Base-by-base conservation (phyloP, 2,888 invertebrate species). In the Cheilosia urbana region DNA sequence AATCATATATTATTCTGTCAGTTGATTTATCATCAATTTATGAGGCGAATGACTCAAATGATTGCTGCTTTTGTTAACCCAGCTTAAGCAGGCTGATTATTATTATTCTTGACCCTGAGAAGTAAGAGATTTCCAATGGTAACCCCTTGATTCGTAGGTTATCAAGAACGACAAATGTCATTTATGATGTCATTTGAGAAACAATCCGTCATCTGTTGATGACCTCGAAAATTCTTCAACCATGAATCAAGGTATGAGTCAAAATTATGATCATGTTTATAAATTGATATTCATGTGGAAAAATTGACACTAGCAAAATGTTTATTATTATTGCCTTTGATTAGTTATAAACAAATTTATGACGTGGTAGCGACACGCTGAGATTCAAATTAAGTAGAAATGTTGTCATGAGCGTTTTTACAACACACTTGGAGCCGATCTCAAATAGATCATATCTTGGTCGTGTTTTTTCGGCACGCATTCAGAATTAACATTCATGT, bases 111-210 rank as follows among this genome's bases (percentile, higher is more conserved):
- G 57, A 58, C 69, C 58, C 47, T 71, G 69, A 24, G 21, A 37
- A 37, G 7, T 19, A n/a, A 15, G 30, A 69, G 30, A 34, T 47
- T 57, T 21, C 42, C 30, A 47, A 7, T 49, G 6, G 17, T 47
- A 47, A 19, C 47, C 37, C 9, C n/a, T 15, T 42, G 5, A n/a
- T 17, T 17, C 34, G 17, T 17, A n/a, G 51, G 65, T 51, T 51
- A 65, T 40, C 51, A 6, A 15, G 17, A 1, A 17, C 0, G 2
- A 27, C 19, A 69, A 30, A 63, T 63, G 73, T 53, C 73, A 73
- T 58, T 24, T n/a, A 63, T 63, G 62, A 63, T 63, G 53, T 62
- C 73, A 73, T 62, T 63, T 40, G 1, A 1, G 15, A 53, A 45
- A 11, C 4, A 13, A n/a, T 21, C 11, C 37, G 13, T 24, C 45